phyloP scores from a whole-genome alignment of 2,888 invertebrate genomes.

The Phyto melanocephala region DNA sequence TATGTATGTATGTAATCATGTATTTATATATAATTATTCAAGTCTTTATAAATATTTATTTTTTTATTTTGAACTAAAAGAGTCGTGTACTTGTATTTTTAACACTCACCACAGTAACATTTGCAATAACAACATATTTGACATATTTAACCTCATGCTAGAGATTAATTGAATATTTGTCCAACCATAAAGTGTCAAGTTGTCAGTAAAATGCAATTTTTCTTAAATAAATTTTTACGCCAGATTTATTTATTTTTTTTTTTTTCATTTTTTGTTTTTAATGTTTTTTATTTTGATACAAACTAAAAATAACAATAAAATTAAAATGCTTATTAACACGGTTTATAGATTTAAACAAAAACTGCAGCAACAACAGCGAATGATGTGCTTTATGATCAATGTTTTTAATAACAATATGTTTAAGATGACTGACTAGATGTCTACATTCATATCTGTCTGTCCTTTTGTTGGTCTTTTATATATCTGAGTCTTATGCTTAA shows the following conservation, averaged over 20 bases:
- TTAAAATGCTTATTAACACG: slow-evolving; percentile 16
- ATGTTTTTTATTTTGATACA: background rate
- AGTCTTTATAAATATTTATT: background rate
- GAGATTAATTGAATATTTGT: slow-evolving; percentile 58
- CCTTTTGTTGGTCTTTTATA: too few species aligned
- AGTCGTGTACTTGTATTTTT: background rate
- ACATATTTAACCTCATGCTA: slow-evolving; percentile 39
- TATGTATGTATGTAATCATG: too few species aligned
- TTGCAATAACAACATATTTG: slow-evolving; percentile 6
- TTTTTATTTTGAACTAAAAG: background rate
- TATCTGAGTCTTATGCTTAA: background rate
- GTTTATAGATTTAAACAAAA: background rate
- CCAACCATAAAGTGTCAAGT: slow-evolving; percentile 40
- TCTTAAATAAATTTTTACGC: slow-evolving; percentile 30
- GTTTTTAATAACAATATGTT: background rate
- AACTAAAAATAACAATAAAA: background rate
- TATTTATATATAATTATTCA: background rate
- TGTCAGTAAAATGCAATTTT: slow-evolving; percentile 37
- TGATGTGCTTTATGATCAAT: background rate
- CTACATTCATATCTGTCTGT: background rate
- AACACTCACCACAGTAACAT: background rate
- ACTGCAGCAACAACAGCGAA: background rate
- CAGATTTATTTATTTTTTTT: background rate
- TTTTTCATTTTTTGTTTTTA: background rate
- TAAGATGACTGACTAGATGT: background rate